These are phyloP conservation scores for Formica exsecta DNA, from an alignment of 1,140 invertebrate species.

Conservation along the genomic window DNA sequence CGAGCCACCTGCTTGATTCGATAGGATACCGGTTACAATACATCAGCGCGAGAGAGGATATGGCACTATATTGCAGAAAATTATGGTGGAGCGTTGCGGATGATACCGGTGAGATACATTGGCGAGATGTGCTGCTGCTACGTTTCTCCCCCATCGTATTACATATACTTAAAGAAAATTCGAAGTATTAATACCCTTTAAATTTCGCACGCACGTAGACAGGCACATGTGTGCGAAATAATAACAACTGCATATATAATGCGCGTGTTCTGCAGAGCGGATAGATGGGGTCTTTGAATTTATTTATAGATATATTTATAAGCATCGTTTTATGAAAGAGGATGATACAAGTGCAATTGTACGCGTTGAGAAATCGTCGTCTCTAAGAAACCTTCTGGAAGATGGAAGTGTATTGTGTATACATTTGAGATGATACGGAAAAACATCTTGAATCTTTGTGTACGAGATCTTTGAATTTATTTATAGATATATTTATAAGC, in stretches of 20 bases:
- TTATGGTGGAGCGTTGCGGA: conserved; percentile 64
- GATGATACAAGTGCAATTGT: conserved; percentile 51
- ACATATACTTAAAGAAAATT: conserved; percentile 3
- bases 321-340: conserved; percentile 3
- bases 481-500: too few relatives aligned
- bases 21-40: conserved; percentile 72
- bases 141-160: conserved; percentile 22
- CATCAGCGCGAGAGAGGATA: conserved; percentile 51
- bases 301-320: too few relatives aligned
- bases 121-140: conserved; percentile 1
- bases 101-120: conserved; percentile 30
- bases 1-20: conserved; percentile 80
- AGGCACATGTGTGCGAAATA: not conserved
- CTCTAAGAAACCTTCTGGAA: not conserved
- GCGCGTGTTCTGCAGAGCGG: not conserved
- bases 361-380: not conserved
- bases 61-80: conserved; percentile 62
- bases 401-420: not conserved
- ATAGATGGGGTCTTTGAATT: not conserved
- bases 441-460: not conserved
- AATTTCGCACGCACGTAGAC: conserved; percentile 24
- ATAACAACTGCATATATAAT: not conserved
- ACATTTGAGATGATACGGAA: not conserved
- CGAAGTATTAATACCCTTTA: conserved; percentile 34
- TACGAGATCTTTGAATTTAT: too few relatives aligned